Evolutionary conservation across 2,113 vertebrate genomes (phyloP), one percentile per base, ranked within the genome.

Genomic region (Corydoras sp.): DNA sequence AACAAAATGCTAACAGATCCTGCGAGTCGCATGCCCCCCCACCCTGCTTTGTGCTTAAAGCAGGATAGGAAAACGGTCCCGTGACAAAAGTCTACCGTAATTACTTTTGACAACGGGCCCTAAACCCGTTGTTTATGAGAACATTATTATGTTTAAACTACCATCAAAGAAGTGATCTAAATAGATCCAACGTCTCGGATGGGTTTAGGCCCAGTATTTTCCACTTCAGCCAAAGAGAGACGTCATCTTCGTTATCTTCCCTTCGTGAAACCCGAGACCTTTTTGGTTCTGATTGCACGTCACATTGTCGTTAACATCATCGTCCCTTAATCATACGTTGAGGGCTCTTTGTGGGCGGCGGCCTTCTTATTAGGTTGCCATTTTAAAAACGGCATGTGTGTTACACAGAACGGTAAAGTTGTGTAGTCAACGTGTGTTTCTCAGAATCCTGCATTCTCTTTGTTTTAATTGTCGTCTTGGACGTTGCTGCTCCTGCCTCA

Each of bases 41-140:
- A 15, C 18, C 29, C 55, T 74, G 62, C 58, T 64, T 81, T 80
- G 63, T 72, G 60, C 62, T 76, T 63, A 75, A 72, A 77, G 67
- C 58, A 75, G 64, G 66, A 65, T 69, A 51, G 30, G 12, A 14
- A 43, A 48, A 58, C 58, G 68, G 70, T 76, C 64, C 62, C 72
- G 56, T 75, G 65, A 76, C 69, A 56, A 78, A 76, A 71, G 30
- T 72, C 71, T 72, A 58, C 58, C 59, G 35, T 79, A 83, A 82
- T 81, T 74, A 74, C 68, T 30, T 75, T 54, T 79, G 81, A 83
- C 74, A 75, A 81, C 56, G 72, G 49, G 76, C 77, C 69, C 73
- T 77, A 67, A 81, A 73, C 58, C 32, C 4, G 9, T 70, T 83
- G 83, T 83, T 86, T 83, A 82, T 72, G 65, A 76, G 78, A 74